Evolutionary conservation across 2,888 invertebrate genomes (phyloP).

Genomic region (Parnassius apollo): DNA sequence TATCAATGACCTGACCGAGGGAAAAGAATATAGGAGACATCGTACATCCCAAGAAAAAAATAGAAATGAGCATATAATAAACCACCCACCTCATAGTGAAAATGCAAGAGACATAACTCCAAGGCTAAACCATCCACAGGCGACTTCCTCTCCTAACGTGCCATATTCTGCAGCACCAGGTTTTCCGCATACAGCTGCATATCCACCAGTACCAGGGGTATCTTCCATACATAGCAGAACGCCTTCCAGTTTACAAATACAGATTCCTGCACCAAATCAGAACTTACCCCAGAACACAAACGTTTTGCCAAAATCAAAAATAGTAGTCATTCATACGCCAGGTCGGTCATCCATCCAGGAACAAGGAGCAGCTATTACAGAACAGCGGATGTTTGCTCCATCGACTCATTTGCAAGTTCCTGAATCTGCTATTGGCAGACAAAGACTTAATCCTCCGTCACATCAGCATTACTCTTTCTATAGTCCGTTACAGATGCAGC

Average conservation of each 20-base stretch:
- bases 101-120: not conserved
- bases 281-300: constrained; percentile 6
- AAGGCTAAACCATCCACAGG: constrained; percentile 8
- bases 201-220: constrained; percentile 3
- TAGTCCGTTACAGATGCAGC: not conserved
- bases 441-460: not conserved
- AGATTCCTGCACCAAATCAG: not conserved
- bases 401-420: not conserved
- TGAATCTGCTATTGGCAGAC: not conserved
- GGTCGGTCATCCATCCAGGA: not conserved
- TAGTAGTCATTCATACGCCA: not conserved
- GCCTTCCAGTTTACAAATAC: not conserved
- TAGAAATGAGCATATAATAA: not conserved
- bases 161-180: not conserved
- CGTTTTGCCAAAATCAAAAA: not conserved
- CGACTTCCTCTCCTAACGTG: constrained; percentile 7
- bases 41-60: not conserved
- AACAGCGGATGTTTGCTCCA: not conserved
- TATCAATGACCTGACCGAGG: not conserved
- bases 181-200: not conserved
- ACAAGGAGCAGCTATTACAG: not conserved
- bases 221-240: constrained; percentile 6
- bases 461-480: not conserved
- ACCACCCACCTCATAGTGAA: not conserved
- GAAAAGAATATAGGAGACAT: not conserved